A percentile compares a stretch with the other conserved stretches of the same genome.
Conservation (phyloP, 2,113 vertebrate species). For the Promerops cafer region DNA sequence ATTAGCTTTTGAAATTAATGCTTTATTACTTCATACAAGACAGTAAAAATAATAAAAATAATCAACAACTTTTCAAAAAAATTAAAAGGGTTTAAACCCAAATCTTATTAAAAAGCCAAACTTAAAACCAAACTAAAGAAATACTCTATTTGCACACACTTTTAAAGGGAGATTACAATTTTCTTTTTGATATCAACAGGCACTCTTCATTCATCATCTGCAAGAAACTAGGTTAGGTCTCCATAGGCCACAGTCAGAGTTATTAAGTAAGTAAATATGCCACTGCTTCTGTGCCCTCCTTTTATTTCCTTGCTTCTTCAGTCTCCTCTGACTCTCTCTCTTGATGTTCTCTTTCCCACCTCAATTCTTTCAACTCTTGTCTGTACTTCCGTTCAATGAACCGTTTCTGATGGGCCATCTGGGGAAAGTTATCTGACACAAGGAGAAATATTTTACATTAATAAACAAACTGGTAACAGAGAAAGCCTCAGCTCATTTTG, state of each 20-base stretch:
- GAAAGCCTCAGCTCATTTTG: not conserved
- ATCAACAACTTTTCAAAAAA: conserved; percentile 27
- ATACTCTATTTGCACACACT: not conserved
- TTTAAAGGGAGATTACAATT: conserved; percentile 20
- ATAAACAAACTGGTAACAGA: conserved; percentile 52
- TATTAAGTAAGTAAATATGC: conserved; percentile 61
- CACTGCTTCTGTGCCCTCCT: conserved; percentile 28
- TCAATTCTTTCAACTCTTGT: conserved; percentile 99
- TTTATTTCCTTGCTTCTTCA: conserved; percentile 85
- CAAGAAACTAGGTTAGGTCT: conserved; percentile 63
- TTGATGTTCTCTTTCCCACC: conserved; percentile 93
- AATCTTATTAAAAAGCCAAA: conserved; percentile 28
- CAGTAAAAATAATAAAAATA: conserved; percentile 48
- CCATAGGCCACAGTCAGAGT: conserved; percentile 55
- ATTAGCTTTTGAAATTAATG: conserved; percentile 22
- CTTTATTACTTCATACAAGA: conserved; percentile 54
- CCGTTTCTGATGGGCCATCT: conserved; percentile 99
- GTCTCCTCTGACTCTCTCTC: conserved; percentile 87
- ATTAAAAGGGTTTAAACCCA: conserved; percentile 5
- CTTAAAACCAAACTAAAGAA: conserved; percentile 31
- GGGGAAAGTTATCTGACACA: conserved; percentile 97
- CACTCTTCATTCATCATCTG: conserved; percentile 58
- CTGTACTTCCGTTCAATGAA: conserved; percentile 99
- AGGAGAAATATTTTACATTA: conserved; percentile 73
- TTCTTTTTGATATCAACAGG: conserved; percentile 39